Percentiles rank a stretch among this genome's conserved stretches.
These are phyloP conservation scores for Drosophila littoralis DNA, from an alignment of 1,140 invertebrate genomes.

Conservation along the genomic window DNA sequence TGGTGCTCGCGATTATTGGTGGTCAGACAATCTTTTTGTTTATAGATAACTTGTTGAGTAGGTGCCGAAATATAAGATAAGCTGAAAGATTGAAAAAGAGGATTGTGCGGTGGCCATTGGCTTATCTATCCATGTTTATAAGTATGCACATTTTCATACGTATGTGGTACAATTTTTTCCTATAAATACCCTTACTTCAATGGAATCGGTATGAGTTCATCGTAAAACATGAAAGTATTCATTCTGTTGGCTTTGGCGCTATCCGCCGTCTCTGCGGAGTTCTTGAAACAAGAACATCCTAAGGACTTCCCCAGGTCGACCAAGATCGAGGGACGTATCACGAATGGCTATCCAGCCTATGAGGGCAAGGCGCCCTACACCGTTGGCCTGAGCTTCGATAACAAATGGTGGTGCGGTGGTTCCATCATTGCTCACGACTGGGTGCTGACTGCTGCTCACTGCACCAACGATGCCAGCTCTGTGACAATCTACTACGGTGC, in stretches of 20 bases:
- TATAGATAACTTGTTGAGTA: too few relatives aligned
- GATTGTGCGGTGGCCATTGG: too few relatives aligned
- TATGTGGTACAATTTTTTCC: not conserved
- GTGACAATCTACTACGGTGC: constrained; percentile 56
- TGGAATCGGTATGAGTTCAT: too few relatives aligned
- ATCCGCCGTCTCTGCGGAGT: constrained; percentile 4
- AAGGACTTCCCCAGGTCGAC: constrained; percentile 23
- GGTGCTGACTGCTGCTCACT: constrained; percentile 84
- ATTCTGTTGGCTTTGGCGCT: constrained; percentile 44
- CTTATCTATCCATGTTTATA: too few relatives aligned
- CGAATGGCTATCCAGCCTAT: constrained; percentile 69
- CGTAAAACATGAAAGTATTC: constrained; percentile 23
- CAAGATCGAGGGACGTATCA: constrained; percentile 70
- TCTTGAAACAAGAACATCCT: constrained; percentile 29
- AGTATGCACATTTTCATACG: too few relatives aligned
- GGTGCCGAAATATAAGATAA: too few relatives aligned
- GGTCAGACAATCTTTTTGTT: too few relatives aligned
- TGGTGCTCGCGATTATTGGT: too few relatives aligned
- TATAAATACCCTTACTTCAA: not conserved
- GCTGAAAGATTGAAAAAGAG: too few relatives aligned
- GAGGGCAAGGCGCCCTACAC: constrained; percentile 86
- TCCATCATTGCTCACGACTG: constrained; percentile 85
- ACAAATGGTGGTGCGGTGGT: constrained; percentile 86
- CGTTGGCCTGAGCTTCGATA: constrained; percentile 78
- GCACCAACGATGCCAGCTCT: constrained; percentile 38